Base-by-base conservation (phyloP, 2,797 vertebrate genomes). In the Pangasius mekongensis region DNA sequence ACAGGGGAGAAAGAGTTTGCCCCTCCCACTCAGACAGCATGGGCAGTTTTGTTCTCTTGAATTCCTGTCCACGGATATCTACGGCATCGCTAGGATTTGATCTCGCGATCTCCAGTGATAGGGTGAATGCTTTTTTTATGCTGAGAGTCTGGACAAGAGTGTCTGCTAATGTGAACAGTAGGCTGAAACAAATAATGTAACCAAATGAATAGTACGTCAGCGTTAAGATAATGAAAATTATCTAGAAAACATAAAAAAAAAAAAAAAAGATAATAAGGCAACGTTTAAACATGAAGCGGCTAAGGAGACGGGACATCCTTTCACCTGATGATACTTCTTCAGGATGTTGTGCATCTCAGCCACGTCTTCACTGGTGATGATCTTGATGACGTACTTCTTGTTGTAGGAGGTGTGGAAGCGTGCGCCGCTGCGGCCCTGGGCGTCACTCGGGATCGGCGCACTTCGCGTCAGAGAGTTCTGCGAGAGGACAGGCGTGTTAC, bases 271-370 rank as follows among this genome's bases (percentile, higher is more conserved):
- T 77, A 30, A 77, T 77, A 52, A 76, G 47, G 1, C 27, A 16
- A 49, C 1, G n/a, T 78, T 78, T 74, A 74, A 73, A 10, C 36
- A 10, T 11, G 24, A 49, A 47, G 73, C 49, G 22, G 2, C 20
- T 39, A 52, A 74, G 24, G 39, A 60, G 7, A 30, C 20, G 30
- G 60, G 33, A 22, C 5, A 10, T 47, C 33, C 8, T 86, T 47
- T 54, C 92, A 99, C 99, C 98, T 99, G 99, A 93, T 99, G 99
- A 92, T 99, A 99, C 91, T 99, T 99, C 96, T 99, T 99, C 89
- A 99, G 94, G 91, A 99, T 99, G 93, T 99, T 99, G 93, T 99
- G 98, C 98, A 99, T 99, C 94, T 99, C 99, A 0, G 99, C 99
- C 90, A 99, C 98, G 87, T 99, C 99, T 94, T 99, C 99, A 56